phyloP scores from a whole-genome alignment of 2,113 vertebrate genomes.

The Merops nubicus region DNA sequence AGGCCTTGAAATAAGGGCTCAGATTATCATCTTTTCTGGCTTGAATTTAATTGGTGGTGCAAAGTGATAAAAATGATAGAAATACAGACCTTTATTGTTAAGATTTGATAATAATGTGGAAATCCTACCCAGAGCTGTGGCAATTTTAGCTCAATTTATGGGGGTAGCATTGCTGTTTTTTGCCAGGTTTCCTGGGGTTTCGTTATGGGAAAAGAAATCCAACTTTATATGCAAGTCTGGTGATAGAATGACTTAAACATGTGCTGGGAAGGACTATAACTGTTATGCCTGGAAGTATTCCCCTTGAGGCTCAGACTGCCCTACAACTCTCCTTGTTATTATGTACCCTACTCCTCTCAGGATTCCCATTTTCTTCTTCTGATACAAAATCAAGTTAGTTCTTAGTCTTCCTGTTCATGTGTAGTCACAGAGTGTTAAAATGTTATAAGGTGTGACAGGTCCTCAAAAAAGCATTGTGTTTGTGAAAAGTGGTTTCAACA shows the following conservation, averaged over 20 bases:
- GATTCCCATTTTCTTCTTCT: background rate
- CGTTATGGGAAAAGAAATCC: background rate
- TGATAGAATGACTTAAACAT: background rate
- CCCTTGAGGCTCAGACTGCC: background rate
- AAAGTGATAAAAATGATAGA: background rate
- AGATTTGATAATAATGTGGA: background rate
- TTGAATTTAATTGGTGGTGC: slow-evolving; percentile 8
- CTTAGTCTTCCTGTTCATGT: background rate
- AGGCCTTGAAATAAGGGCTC: background rate
- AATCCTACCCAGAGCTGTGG: background rate
- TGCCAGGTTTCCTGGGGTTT: background rate
- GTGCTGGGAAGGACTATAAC: background rate
- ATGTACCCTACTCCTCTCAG: background rate
- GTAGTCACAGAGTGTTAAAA: too few relatives aligned
- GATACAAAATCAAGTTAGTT: background rate
- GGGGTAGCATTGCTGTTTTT: background rate
- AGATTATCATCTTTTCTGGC: background rate
- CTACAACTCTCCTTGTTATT: background rate
- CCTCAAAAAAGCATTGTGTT: background rate
- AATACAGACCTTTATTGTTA: background rate
- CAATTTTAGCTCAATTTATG: background rate
- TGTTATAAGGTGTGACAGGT: background rate
- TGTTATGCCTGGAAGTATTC: background rate
- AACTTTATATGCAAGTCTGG: background rate
- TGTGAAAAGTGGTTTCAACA: background rate